phyloP scores from a whole-genome alignment of 2,113 vertebrate genomes.

The Oreochromis aureus region DNA sequence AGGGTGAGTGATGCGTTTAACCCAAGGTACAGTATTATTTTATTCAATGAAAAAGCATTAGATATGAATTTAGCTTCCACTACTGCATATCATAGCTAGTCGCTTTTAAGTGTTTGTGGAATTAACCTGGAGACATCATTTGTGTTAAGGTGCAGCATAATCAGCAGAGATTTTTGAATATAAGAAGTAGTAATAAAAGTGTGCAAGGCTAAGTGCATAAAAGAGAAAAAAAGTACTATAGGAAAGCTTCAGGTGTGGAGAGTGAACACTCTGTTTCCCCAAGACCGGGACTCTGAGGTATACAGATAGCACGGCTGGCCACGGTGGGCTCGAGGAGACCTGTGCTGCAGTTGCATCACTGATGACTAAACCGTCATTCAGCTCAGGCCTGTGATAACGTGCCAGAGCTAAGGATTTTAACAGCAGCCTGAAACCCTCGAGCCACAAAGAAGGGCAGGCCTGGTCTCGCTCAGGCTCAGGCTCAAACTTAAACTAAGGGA shows the following conservation, averaged over 20 bases:
- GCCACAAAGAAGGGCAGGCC: constrained; percentile 59
- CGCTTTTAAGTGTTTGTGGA: neutral
- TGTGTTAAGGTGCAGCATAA: neutral
- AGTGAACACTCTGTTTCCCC: constrained; percentile 1
- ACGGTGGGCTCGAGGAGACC: neutral
- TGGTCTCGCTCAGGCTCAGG: constrained; percentile 57
- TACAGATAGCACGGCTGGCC: neutral
- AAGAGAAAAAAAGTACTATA: neutral
- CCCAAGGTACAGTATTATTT: constrained; percentile 7
- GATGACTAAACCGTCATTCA: constrained; percentile 24
- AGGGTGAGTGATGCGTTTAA: constrained; percentile 41
- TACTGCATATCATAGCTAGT: neutral
- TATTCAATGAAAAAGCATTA: neutral
- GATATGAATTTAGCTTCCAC: neutral
- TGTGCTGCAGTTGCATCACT: constrained; percentile 20
- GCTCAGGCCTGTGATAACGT: constrained; percentile 48
- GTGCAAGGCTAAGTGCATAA: neutral
- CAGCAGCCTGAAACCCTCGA: constrained; percentile 46
- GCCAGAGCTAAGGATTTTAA: constrained; percentile 45
- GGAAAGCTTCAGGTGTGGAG: neutral
- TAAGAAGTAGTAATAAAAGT: neutral
- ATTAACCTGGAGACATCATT: neutral
- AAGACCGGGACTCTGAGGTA: neutral
- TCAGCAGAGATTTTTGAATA: neutral
- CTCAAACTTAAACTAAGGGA: constrained; percentile 38